Evolutionary conservation across 37 sponge, comb jelly and placozoan species (phyloP).

Genomic region (Lycopodina hypogea): DNA sequence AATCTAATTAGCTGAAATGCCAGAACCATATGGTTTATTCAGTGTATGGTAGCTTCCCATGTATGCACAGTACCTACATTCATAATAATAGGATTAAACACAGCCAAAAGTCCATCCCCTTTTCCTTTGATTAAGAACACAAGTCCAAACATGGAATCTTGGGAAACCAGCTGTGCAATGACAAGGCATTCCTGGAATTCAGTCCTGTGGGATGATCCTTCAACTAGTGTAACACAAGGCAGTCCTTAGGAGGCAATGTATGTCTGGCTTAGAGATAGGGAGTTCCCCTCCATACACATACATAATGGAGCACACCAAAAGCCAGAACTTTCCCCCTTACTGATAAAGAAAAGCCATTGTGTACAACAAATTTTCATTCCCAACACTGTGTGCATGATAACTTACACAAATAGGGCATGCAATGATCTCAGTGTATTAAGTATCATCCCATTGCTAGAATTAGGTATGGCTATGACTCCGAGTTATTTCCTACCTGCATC

Average conservation of each 20-base stretch:
- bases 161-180: neutral
- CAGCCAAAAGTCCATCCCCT: neutral
- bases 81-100: too few species aligned
- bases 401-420: neutral
- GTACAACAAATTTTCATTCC: neutral
- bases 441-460: too few species aligned
- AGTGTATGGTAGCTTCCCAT: too few species aligned
- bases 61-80: too few species aligned
- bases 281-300: neutral
- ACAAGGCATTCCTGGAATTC: conserved; percentile 33
- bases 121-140: neutral
- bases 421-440: neutral
- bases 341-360: too few species aligned
- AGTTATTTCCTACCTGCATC: conserved; percentile 23
- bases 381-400: neutral
- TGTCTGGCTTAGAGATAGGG: conserved; percentile 43
- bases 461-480: too few species aligned
- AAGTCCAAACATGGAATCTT: neutral
- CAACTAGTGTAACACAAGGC: too few species aligned
- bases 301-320: conserved; percentile 42
- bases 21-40: too few species aligned
- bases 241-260: conserved; percentile 9
- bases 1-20: too few species aligned
- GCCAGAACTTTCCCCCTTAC: neutral
- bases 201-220: too few species aligned